Base-by-base conservation (phyloP, 2,888 invertebrate genomes). In the Abscondita cerata region DNA sequence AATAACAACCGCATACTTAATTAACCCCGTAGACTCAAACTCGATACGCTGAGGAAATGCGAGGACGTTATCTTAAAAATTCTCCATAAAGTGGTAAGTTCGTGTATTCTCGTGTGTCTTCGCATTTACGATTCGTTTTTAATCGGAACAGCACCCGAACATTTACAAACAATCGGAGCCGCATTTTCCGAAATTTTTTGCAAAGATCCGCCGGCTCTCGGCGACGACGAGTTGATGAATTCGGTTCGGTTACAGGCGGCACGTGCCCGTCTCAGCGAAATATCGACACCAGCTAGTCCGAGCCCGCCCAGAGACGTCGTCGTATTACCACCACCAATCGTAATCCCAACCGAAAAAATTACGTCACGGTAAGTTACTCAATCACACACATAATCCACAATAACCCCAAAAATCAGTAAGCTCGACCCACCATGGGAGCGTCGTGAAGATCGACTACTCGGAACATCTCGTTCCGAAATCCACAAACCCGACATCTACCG, bases 31-130 rank as follows among this genome's bases (percentile, higher is more conserved):
- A 90, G 89, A 75, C 83, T 89, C 81, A 89, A 87, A 81, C 83
- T 87, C 78, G 87, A 88, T 69, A 89, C 89, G 52, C 77, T 90
- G 48, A 80, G 84, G 16, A 87, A 87, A 80, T 89, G 89, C 76
- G 89, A 90, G 79, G 86, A 86, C 74, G 88, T 90, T 59, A 80
- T 90, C 34, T 78, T 85, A 55, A 89, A 88, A 78, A 82, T 90
- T 66, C 85, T 87, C 70, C 81, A 84, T 44, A 89, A 87, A 84
- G 86, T 88, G 85, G 89, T 88, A 80, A 76, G 77, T 76, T 15
- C n/a, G 53, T 50, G 76, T 59, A 55, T 52, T 34, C 57, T 13
- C 16, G 13, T 51, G n/a, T n/a, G n/a, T n/a, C n/a, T n/a, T n/a
- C n/a, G n/a, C n/a, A n/a, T 25, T 25, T 25, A 25, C 25, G 6